Percentiles rank a stretch among this genome's conserved stretches.
phyloP scores from a whole-genome alignment of 2,113 vertebrate species.

The Melanocharis versteri region DNA sequence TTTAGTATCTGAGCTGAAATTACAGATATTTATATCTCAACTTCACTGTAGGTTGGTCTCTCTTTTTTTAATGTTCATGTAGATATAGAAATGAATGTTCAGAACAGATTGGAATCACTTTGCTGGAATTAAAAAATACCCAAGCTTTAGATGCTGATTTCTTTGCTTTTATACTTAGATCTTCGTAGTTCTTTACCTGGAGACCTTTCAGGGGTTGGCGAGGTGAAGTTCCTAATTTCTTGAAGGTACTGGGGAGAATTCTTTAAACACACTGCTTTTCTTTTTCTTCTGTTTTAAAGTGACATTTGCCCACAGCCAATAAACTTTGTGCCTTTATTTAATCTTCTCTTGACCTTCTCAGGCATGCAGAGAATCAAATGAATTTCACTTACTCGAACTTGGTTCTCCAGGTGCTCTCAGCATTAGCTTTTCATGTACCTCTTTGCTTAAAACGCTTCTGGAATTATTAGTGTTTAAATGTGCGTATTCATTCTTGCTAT shows the following conservation, averaged over 20 bases:
- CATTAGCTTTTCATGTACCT: not conserved
- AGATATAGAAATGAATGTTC: slow-evolving; percentile 22
- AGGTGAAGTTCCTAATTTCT: not conserved
- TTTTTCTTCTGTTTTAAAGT: not conserved
- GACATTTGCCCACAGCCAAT: not conserved
- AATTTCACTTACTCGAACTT: not conserved
- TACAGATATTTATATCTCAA: not conserved
- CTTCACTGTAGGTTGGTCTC: not conserved
- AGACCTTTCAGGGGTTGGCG: not conserved
- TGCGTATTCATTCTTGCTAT: not conserved
- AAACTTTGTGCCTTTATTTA: not conserved
- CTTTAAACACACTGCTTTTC: not conserved
- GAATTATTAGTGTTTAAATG: not conserved
- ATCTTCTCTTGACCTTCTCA: not conserved
- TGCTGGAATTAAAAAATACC: not conserved
- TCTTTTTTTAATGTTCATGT: not conserved
- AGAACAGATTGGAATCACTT: not conserved
- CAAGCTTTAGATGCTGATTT: not conserved
- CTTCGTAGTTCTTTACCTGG: not conserved
- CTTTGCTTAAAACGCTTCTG: not conserved
- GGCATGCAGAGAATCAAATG: not conserved
- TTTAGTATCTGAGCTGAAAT: slow-evolving; percentile 16
- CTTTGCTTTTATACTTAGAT: not conserved
- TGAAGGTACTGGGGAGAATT: not conserved
- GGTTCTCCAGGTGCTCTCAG: not conserved